phyloP scores from a whole-genome alignment of 1,140 invertebrate genomes.

The Drosophila erecta region DNA sequence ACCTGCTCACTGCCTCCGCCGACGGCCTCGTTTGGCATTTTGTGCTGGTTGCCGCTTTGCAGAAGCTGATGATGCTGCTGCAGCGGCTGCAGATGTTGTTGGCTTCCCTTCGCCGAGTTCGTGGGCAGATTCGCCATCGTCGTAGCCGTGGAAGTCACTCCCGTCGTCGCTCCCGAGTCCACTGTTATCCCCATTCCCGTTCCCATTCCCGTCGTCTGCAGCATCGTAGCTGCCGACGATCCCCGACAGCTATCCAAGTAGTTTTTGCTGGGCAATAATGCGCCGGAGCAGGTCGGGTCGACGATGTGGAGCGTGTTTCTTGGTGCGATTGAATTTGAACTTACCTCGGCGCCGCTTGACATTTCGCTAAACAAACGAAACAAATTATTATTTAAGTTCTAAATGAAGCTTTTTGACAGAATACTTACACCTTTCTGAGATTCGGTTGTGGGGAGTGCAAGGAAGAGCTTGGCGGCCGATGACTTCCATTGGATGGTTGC shows the following conservation, averaged over 20 bases:
- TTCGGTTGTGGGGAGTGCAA: slow-evolving; percentile 81
- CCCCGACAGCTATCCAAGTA: slow-evolving; percentile 88
- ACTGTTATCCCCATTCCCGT: slow-evolving; percentile 41
- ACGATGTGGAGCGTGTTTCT: slow-evolving; percentile 89
- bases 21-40: slow-evolving; percentile 48
- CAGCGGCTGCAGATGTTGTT: slow-evolving; percentile 65
- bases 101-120: slow-evolving; percentile 64
- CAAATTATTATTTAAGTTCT: not conserved
- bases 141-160: slow-evolving; percentile 75
- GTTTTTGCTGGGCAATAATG: slow-evolving; percentile 86
- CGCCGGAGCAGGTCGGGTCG: slow-evolving; percentile 84
- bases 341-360: slow-evolving; percentile 90
- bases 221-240: slow-evolving; percentile 84
- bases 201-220: slow-evolving; percentile 59
- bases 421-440: slow-evolving; percentile 79
- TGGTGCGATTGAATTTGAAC: slow-evolving; percentile 91
- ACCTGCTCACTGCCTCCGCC: slow-evolving; percentile 32
- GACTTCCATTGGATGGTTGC: slow-evolving; percentile 81
- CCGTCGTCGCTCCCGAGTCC: slow-evolving; percentile 67
- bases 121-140: slow-evolving; percentile 75
- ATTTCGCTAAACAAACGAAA: slow-evolving; percentile 64
- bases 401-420: not conserved
- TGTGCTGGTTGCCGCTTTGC: slow-evolving; percentile 46
- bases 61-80: slow-evolving; percentile 19
- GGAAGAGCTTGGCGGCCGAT: slow-evolving; percentile 82